Evolutionary conservation across 2,888 invertebrate species (phyloP).

Genomic region (Agriopis leucophaearia): DNA sequence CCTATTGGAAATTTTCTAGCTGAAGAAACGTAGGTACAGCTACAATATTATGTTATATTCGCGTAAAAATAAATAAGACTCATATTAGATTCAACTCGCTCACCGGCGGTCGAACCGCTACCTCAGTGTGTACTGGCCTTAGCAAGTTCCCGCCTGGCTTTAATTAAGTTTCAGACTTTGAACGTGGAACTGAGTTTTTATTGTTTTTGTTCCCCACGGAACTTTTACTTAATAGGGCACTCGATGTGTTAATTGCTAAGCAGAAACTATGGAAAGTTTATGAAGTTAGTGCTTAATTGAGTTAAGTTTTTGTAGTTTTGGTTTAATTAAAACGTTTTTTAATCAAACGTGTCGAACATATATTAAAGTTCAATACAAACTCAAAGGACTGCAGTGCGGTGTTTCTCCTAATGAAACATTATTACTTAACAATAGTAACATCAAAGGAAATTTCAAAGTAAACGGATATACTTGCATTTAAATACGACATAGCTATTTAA

Average conservation of each 20-base stretch:
- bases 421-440: no score
- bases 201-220: slow-evolving; percentile 42
- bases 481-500: no score
- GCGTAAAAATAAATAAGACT: no score
- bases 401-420: no score
- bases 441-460: no score
- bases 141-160: slow-evolving; percentile 29
- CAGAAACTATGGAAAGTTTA: slow-evolving; percentile 13
- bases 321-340: slow-evolving; percentile 7
- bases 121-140: neutral
- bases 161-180: slow-evolving; percentile 51
- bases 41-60: no score
- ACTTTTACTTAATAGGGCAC: slow-evolving; percentile 37
- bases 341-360: neutral
- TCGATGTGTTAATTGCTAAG: slow-evolving; percentile 37
- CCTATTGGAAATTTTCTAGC: no score
- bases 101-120: neutral
- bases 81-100: no score
- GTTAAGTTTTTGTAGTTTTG: neutral
- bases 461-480: no score
- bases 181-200: slow-evolving; percentile 42
- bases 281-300: slow-evolving; percentile 19
- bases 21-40: no score
- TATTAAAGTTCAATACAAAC: no score
- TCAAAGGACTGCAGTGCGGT: no score